phyloP scores from a whole-genome alignment of 2,113 vertebrate genomes.

The Cyrtonyx montezumae region DNA sequence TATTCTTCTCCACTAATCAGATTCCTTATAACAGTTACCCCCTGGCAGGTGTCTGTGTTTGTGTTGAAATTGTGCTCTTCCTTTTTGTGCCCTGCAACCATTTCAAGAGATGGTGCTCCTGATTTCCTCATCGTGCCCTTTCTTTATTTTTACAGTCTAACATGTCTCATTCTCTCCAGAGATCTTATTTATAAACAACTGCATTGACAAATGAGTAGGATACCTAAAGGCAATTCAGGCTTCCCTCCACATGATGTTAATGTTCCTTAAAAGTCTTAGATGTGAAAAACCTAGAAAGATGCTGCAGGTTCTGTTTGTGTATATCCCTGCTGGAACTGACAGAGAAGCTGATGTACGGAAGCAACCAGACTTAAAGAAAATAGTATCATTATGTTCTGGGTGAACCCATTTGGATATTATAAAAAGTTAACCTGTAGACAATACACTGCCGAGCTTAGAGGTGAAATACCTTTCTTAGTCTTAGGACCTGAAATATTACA shows the following conservation, averaged over 20 bases:
- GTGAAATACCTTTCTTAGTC: not conserved
- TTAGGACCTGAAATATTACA: not conserved
- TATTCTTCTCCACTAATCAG: not conserved
- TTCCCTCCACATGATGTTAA: not conserved
- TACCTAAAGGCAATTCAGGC: not conserved
- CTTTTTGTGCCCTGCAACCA: not conserved
- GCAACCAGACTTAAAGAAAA: not conserved
- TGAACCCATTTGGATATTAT: not conserved
- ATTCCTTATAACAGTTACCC: not conserved
- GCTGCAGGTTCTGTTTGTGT: not conserved
- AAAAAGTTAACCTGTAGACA: not conserved
- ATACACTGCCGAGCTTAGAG: accelerated
- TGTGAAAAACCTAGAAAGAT: not conserved
- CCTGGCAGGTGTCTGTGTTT: not conserved
- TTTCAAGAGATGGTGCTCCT: not conserved
- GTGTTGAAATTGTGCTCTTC: not conserved
- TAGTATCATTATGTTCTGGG: not conserved
- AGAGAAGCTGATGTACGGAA: accelerated
- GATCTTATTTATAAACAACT: slow-evolving; percentile 5
- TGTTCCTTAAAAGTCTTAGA: not conserved
- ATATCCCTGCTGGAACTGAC: not conserved
- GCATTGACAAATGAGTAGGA: not conserved
- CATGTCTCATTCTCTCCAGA: not conserved
- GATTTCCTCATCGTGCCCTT: not conserved
- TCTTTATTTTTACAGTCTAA: not conserved